These are phyloP conservation scores for Aurelia sp. DNA, from an alignment of 30 jellyfish, hydroid and myxozoan genomes.

Conservation along the genomic window DNA sequence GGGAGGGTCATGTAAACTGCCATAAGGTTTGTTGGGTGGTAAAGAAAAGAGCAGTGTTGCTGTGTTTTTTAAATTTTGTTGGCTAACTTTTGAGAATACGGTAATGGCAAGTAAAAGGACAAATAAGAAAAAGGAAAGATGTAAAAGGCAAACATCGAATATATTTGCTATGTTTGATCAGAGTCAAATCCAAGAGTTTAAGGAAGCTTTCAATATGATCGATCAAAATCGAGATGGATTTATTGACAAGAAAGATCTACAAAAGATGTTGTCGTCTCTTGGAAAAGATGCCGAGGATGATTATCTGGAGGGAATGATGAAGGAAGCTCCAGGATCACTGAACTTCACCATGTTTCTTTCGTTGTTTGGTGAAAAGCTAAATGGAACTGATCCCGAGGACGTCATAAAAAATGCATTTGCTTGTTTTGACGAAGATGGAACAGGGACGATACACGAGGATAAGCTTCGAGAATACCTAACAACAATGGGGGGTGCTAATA, in stretches of 20 bases:
- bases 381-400: constrained; percentile 99
- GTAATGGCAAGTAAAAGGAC: constrained; percentile 88
- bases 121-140: constrained; percentile 92
- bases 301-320: constrained; percentile 96
- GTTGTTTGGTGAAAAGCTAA: constrained; percentile 93
- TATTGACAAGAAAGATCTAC: constrained; percentile 98
- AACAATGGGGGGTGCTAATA: constrained; percentile 90
- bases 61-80: not conserved
- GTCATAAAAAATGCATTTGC: constrained; percentile 98
- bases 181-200: constrained; percentile 99
- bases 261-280: constrained; percentile 94
- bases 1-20: constrained; percentile 28
- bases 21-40: constrained; percentile 23
- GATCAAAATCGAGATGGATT: constrained; percentile 99
- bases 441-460: constrained; percentile 94
- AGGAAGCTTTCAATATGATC: constrained; percentile 99
- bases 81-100: not conserved
- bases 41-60: too few species aligned
- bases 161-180: constrained; percentile 99
- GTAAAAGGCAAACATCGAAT: constrained; percentile 96
- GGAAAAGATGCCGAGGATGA: constrained; percentile 98
- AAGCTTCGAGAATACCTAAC: constrained; percentile 83
- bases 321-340: constrained; percentile 99
- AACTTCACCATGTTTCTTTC: constrained; percentile 99
- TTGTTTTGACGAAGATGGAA: constrained; percentile 94